Evolutionary conservation across 2,113 vertebrate species (phyloP), one percentile per base, ranked within the genome.

Genomic region (Oryzias javanicus): DNA sequence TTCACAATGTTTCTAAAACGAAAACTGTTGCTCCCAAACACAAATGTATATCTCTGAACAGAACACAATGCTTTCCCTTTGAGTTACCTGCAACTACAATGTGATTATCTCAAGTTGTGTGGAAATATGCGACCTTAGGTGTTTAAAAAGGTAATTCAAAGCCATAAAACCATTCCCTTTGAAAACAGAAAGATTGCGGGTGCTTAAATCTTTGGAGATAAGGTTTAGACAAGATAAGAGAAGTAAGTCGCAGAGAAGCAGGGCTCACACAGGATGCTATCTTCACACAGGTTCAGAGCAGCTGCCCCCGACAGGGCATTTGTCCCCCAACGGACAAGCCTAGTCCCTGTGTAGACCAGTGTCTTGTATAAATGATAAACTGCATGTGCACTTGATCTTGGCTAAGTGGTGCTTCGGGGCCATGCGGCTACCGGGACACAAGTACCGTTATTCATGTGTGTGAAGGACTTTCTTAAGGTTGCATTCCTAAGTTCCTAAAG

Each of bases 121-220:
- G 70, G 77, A 84, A 85, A 81, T 80, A 61, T 80, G 61, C 71
- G 58, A 73, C 72, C 61, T 3, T 69, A 85, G 86, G 83, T 88
- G 85, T 90, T 89, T 82, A 49, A 72, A 81, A 67, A 86, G 82
- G 78, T 83, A 60, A 87, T 76, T 61, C 58, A 51, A 64, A 70
- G 72, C 70, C 69, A 86, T 88, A 85, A 87, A 90, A 60, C 74
- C 67, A 72, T 75, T 81, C 72, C 78, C 77, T 85, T 87, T 83
- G 78, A 90, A 87, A 86, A 76, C 79, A 81, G 70, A 67, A 61
- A 76, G 78, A 81, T 60, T 72, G 74, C 57, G 57, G 70, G 66
- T 60, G 62, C 72, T 88, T 84, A 83, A 76, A 88, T 83, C 78
- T 85, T 40, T 12, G 74, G 72, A 8, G 77, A 87, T 83, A 85